A percentile compares a stretch with the other conserved stretches of the same genome.
Conservation (phyloP, 2,113 vertebrate species). For the Isichthys henryi region DNA sequence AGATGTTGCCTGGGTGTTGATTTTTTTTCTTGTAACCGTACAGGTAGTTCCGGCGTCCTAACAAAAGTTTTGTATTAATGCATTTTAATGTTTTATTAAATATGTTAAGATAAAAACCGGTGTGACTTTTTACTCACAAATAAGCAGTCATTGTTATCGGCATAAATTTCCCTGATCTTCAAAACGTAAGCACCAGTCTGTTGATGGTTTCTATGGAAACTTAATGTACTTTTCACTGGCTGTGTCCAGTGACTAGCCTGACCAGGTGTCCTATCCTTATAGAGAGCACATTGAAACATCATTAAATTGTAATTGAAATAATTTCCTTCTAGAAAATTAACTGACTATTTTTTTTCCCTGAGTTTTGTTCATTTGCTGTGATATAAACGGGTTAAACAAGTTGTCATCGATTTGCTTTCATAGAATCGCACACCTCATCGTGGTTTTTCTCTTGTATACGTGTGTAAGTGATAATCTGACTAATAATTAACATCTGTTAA, state of each 20-base stretch:
- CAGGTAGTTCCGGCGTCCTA: not conserved
- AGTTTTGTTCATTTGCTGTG: not conserved
- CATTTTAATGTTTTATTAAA: not conserved
- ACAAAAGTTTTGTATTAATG: not conserved
- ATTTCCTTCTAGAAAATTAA: not conserved
- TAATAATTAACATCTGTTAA: not conserved
- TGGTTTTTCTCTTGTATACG: not conserved
- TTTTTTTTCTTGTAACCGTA: not conserved
- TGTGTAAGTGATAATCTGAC: not conserved
- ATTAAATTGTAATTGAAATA: not conserved
- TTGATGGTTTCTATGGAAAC: not conserved
- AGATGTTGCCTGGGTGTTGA: not conserved
- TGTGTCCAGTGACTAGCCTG: not conserved
- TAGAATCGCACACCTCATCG: not conserved
- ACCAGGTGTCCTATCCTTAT: not conserved
- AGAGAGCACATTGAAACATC: not conserved
- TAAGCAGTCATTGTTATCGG: not conserved
- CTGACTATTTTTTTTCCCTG: not conserved
- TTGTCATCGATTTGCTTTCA: not conserved
- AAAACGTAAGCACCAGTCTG: not conserved
- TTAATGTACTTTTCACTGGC: not conserved
- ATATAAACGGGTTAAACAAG: not conserved
- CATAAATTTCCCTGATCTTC: not conserved
- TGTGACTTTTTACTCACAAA: not conserved
- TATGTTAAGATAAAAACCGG: not conserved